phyloP scores from a whole-genome alignment of 2,113 vertebrate species.

The Dryoscopus gambensis region DNA sequence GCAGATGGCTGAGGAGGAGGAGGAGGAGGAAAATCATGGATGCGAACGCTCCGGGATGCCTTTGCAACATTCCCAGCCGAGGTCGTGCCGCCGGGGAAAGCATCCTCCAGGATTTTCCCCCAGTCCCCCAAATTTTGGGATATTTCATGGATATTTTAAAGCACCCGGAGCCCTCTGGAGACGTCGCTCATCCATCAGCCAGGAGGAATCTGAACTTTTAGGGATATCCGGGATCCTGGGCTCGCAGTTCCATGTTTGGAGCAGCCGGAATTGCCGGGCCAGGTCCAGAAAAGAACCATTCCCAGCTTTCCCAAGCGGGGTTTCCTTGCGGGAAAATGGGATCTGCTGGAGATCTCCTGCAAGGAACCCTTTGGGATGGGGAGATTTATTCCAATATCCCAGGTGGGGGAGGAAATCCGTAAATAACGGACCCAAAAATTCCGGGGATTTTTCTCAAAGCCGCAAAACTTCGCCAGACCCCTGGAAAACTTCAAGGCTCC shows the following conservation, averaged over 20 bases:
- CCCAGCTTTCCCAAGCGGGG: background rate
- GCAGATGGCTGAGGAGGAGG: conserved; percentile 37
- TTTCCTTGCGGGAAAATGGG: background rate
- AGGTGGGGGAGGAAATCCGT: fast-evolving
- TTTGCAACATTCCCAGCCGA: background rate
- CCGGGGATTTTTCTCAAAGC: background rate
- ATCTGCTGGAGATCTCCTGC: background rate
- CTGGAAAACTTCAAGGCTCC: background rate
- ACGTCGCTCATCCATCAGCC: background rate
- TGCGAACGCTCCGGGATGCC: background rate
- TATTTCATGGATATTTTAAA: background rate
- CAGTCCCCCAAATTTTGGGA: background rate
- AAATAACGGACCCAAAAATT: background rate
- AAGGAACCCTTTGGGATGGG: background rate
- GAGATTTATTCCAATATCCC: background rate
- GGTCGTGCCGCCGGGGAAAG: background rate
- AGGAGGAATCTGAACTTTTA: background rate
- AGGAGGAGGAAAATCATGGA: background rate
- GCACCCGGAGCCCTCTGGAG: background rate
- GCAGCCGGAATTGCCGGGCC: background rate
- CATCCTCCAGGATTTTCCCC: background rate
- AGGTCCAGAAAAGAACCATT: background rate
- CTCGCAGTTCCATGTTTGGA: background rate
- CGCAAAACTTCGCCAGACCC: background rate
- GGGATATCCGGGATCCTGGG: background rate